phyloP scores from a whole-genome alignment of 1,140 invertebrate genomes.

The Littorina saxatilis region DNA sequence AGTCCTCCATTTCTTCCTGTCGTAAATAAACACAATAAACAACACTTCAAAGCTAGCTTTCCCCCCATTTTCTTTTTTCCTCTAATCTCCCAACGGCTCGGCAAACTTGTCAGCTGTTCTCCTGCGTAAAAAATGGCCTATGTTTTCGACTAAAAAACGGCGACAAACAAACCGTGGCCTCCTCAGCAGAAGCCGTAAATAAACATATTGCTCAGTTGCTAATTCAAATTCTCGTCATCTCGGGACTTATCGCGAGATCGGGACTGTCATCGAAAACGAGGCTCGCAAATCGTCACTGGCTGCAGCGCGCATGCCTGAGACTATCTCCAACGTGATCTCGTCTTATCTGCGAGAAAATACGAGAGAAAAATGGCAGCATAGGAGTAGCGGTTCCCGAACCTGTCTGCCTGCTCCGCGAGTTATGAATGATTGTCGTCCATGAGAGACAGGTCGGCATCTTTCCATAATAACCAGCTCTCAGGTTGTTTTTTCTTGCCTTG shows the following conservation, averaged over 20 bases:
- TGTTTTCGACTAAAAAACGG: too few species aligned
- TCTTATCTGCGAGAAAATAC: slow-evolving; percentile 38
- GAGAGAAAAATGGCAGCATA: slow-evolving; percentile 20
- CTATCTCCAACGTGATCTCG: slow-evolving; percentile 40
- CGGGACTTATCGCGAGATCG: slow-evolving; percentile 34
- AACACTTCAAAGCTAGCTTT: slow-evolving; percentile 23
- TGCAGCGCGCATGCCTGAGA: slow-evolving; percentile 24
- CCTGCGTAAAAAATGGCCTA: not conserved
- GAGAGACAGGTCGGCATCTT: not conserved
- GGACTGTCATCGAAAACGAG: slow-evolving; percentile 39
- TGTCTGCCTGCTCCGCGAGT: slow-evolving; percentile 20
- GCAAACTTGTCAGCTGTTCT: not conserved
- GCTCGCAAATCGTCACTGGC: slow-evolving; percentile 37
- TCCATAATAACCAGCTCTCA: slow-evolving; percentile 2
- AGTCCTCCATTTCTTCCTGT: not conserved
- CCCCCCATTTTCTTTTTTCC: not conserved
- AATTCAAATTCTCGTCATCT: slow-evolving; percentile 40
- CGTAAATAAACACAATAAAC: slow-evolving; percentile 36
- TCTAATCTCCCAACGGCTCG: not conserved
- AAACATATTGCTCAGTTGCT: slow-evolving; percentile 40
- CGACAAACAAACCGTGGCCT: not conserved
- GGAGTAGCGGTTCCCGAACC: slow-evolving; percentile 26
- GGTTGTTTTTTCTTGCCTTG: too few species aligned
- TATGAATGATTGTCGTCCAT: slow-evolving; percentile 21
- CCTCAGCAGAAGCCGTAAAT: slow-evolving; percentile 19